A percentile compares a stretch with the other conserved stretches of the same genome.
Conservation (phyloP, 2,113 vertebrate genomes). For the Pithys albifrons region DNA sequence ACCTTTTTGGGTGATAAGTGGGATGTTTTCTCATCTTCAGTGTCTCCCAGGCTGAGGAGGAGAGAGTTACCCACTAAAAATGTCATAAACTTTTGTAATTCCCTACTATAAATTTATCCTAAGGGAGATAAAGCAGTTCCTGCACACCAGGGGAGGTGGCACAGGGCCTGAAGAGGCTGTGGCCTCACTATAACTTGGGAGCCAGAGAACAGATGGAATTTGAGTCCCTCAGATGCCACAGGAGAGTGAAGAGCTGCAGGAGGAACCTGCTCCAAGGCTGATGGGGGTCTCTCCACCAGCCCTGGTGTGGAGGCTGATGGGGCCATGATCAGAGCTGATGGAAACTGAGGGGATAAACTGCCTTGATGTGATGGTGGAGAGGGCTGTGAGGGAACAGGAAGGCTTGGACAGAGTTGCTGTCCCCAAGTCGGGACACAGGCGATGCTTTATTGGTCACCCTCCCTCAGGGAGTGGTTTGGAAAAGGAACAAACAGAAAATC, state of each 20-base stretch:
- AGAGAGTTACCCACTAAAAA: background rate
- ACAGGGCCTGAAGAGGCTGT: background rate
- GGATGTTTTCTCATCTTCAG: background rate
- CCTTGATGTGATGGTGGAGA: background rate
- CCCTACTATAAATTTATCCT: background rate
- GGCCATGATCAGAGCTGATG: background rate
- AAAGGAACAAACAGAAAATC: slow-evolving; percentile 60
- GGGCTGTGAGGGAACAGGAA: background rate
- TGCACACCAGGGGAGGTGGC: background rate
- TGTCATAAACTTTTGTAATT: background rate
- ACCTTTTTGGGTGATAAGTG: fast-evolving
- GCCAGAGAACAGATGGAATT: background rate
- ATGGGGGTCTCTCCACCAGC: background rate
- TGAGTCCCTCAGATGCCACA: background rate
- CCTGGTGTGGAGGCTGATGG: background rate
- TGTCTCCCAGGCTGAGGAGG: background rate
- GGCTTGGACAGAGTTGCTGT: background rate
- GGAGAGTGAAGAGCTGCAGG: background rate
- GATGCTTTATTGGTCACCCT: background rate
- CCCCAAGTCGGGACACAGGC: background rate
- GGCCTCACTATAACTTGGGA: background rate
- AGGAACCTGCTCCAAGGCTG: background rate
- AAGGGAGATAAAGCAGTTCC: background rate
- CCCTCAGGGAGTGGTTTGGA: background rate
- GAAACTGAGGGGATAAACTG: background rate